These are phyloP conservation scores for Pyrochroa serraticornis DNA, from an alignment of 2,888 invertebrate species.

Conservation along the genomic window DNA sequence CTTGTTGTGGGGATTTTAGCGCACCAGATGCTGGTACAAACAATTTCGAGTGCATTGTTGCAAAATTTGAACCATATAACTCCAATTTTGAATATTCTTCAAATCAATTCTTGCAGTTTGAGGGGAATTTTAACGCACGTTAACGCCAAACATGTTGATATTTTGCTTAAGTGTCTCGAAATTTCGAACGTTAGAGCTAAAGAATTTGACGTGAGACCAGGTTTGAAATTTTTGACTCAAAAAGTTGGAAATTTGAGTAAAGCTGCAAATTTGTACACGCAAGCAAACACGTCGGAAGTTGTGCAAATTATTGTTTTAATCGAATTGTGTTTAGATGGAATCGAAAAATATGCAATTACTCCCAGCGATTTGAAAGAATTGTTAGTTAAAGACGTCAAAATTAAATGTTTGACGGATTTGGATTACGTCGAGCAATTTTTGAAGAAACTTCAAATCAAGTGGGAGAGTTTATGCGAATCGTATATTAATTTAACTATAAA, in stretches of 20 bases:
- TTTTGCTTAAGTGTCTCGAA: constrained; percentile 78
- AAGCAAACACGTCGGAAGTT: constrained; percentile 91
- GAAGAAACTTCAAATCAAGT: constrained; percentile 52
- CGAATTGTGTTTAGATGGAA: constrained; percentile 80
- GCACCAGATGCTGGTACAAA: constrained; percentile 91
- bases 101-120: constrained; percentile 56
- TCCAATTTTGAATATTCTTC: constrained; percentile 56
- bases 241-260: constrained; percentile 87
- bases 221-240: constrained; percentile 91
- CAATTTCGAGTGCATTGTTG: constrained; percentile 84
- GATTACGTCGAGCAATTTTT: constrained; percentile 56
- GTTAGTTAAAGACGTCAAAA: constrained; percentile 57
- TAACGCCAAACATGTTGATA: constrained; percentile 68
- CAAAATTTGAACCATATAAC: constrained; percentile 63
- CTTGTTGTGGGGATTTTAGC: constrained; percentile 88
- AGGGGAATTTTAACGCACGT: constrained; percentile 57
- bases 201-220: constrained; percentile 89
- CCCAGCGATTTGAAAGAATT: constrained; percentile 68
- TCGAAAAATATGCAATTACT: constrained; percentile 67
- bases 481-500: constrained; percentile 54
- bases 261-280: constrained; percentile 90
- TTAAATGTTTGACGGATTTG: constrained; percentile 48
- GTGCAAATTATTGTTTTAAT: constrained; percentile 86
- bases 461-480: constrained; percentile 56
- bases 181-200: constrained; percentile 81